These are phyloP conservation scores for Venustaconcha ellipsiformis DNA, from an alignment of 1,140 invertebrate species.

Conservation along the genomic window DNA sequence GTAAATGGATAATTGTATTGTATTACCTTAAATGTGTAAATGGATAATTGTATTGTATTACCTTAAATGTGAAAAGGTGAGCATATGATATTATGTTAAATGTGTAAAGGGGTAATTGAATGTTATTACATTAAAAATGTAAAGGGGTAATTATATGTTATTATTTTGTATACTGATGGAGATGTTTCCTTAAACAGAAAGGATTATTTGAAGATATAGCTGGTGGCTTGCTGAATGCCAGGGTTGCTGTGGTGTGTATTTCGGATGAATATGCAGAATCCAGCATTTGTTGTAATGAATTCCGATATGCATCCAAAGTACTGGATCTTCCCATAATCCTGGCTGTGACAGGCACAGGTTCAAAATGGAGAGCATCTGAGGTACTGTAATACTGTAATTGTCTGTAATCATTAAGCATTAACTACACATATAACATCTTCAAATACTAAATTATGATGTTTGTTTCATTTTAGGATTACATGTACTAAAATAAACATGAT, in stretches of 20 bases:
- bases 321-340: slow-evolving; percentile 57
- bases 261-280: slow-evolving; percentile 62
- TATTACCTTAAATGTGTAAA: background rate
- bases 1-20: background rate
- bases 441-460: background rate
- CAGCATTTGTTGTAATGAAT: slow-evolving; percentile 55
- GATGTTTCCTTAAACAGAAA: slow-evolving; percentile 42
- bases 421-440: background rate
- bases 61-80: no score
- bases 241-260: slow-evolving; percentile 58
- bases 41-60: no score
- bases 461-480: background rate
- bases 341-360: slow-evolving; percentile 57
- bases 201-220: slow-evolving; percentile 64
- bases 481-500: background rate
- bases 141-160: background rate
- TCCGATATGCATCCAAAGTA: slow-evolving; percentile 58
- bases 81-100: no score
- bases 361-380: slow-evolving; percentile 60
- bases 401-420: background rate
- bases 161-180: background rate
- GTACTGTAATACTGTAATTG: slow-evolving; percentile 26
- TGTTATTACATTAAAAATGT: no score
- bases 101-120: no score
- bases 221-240: slow-evolving; percentile 56